These are phyloP conservation scores for Mythimna loreyi DNA, from an alignment of 2,888 invertebrate genomes.

Conservation along the genomic window DNA sequence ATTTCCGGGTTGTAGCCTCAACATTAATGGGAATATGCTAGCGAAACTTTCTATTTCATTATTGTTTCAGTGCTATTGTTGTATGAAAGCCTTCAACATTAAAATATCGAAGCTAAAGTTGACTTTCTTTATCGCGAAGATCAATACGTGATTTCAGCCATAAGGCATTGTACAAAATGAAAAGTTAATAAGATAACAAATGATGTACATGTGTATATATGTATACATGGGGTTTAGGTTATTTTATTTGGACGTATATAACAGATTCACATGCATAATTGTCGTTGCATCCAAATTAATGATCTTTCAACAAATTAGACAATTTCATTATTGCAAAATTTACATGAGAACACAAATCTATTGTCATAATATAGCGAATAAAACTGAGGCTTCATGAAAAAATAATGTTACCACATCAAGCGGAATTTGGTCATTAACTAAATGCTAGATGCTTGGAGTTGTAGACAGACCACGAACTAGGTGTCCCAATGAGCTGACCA, in stretches of 20 bases:
- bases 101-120: not conserved
- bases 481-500: not conserved
- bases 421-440: not conserved
- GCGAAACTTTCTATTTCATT: not conserved
- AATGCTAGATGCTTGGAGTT: not conserved
- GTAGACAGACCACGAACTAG: not conserved
- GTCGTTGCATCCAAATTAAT: not conserved
- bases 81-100: conserved; percentile 1
- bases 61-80: conserved; percentile 1
- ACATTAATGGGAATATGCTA: too few relatives aligned
- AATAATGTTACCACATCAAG: too few relatives aligned
- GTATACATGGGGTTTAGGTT: not conserved
- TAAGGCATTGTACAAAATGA: not conserved
- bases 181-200: not conserved
- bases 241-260: too few relatives aligned
- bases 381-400: not conserved
- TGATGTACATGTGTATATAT: too few relatives aligned
- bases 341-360: not conserved
- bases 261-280: not conserved
- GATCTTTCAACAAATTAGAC: not conserved
- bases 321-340: not conserved
- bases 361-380: not conserved
- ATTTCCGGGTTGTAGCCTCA: too few relatives aligned
- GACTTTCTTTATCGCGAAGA: conserved; percentile 1
- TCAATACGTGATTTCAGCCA: not conserved